Evolutionary conservation across 2,113 vertebrate species (phyloP).

Genomic region (Perca flavescens): DNA sequence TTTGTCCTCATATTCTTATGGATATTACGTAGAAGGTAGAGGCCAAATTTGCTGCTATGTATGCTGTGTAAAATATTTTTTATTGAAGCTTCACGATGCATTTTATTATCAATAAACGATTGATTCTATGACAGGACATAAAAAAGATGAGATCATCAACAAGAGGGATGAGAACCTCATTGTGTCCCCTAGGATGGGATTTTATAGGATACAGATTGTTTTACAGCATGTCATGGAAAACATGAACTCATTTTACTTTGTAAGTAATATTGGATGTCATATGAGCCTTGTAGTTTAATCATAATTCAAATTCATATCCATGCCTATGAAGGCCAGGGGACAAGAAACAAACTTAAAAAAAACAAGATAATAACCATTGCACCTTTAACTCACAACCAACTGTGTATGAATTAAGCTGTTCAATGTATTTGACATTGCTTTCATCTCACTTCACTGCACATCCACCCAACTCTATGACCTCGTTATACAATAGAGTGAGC

Average conservation of each 20-base stretch:
- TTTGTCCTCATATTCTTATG: background rate
- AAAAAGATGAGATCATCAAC: conserved; percentile 25
- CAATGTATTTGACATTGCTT: conserved; percentile 1
- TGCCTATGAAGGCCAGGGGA: background rate
- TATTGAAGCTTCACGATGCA: conserved; percentile 10
- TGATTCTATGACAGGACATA: background rate
- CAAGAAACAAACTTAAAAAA: background rate
- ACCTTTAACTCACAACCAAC: background rate
- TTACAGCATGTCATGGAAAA: conserved; percentile 13
- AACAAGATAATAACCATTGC: background rate
- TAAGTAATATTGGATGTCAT: conserved; percentile 6
- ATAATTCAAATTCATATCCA: background rate
- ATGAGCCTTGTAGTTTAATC: conserved; percentile 11
- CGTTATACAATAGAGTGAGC: background rate
- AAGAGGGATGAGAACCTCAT: conserved; percentile 3
- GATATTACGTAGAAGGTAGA: background rate
- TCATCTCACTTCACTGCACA: background rate
- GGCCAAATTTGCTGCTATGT: background rate
- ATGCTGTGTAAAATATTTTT: background rate
- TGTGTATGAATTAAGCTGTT: background rate
- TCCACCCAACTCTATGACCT: conserved; percentile 17
- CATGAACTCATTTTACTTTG: conserved; percentile 6
- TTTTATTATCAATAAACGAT: conserved; percentile 25
- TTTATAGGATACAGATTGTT: conserved; percentile 24
- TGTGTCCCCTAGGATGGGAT: background rate